Evolutionary conservation across 2,888 invertebrate species (phyloP), one percentile per base, ranked within the genome.

Genomic region (Pristionchus entomophagus): DNA sequence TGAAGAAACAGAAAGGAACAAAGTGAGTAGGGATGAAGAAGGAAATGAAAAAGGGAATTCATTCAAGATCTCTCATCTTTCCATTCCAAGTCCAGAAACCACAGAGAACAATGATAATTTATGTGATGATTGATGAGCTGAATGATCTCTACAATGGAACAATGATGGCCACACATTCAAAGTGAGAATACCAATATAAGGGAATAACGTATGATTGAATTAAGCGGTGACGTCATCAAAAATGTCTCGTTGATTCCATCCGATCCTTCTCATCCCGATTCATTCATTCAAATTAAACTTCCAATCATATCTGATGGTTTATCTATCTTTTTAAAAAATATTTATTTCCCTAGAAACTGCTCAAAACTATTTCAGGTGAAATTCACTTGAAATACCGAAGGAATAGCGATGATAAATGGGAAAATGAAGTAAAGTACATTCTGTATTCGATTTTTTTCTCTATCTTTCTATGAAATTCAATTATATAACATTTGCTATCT

Each of bases 261-360:
- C n/a, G 69, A 51, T 29, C 14, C 14, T 49, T 29, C 35, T n/a
- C n/a, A n/a, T n/a, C n/a, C n/a, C n/a, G n/a, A n/a, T 12, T 49
- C 49, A 5, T 92, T 17, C 90, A 91, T 78, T 32, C 22, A 78
- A 65, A 90, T 92, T 49, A 88, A 90, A 35, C 92, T 91, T 49
- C 89, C 89, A 59, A 88, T 92, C 22, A 88, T 92, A 73, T 89
- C 89, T 59, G 88, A 89, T 80, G 89, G 89, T n/a, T n/a, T n/a
- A n/a, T n/a, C n/a, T n/a, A n/a, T n/a, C n/a, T n/a, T n/a, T n/a
- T n/a, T n/a, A n/a, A n/a, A n/a, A n/a, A n/a, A n/a, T n/a, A n/a
- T n/a, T n/a, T n/a, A n/a, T n/a, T n/a, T n/a, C n/a, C n/a, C n/a
- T n/a, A n/a, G n/a, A n/a, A n/a, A n/a, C n/a, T n/a, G n/a, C n/a